Evolutionary conservation across 1,140 invertebrate genomes (phyloP), one percentile per base, ranked within the genome.

Genomic region (Cylas formicarius): DNA sequence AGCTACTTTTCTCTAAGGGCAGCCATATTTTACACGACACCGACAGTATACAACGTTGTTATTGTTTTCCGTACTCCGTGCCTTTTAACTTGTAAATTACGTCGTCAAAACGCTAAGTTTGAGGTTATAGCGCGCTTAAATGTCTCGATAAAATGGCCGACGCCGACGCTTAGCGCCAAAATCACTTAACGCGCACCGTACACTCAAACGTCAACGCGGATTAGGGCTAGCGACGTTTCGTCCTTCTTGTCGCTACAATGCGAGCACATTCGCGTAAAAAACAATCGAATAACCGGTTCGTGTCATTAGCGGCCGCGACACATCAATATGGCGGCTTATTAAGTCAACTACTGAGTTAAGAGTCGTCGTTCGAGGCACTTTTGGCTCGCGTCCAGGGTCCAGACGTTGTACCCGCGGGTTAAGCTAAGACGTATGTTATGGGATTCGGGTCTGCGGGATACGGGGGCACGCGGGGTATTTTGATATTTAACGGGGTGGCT

Each of bases 371-470:
- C 22, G 29, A 27, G 20, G 27, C 27, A 38, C 9, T 21, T 44
- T 21, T 44, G 42, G 42, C 42, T 36, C 22, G 10, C 4, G 26
- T 44, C 42, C 42, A 44, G 42, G 20, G 31, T 34, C 31, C 40
- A 17, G 24, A 45, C 11, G n/a, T n/a, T 39, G 9, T 1, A 20
- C 24, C 7, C 9, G 11, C 24, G 20, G 28, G 7, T 33, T 18
- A 22, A 48, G 22, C 19, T 28, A 14, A 10, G 45, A 40, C 37
- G 17, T 34, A 42, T 32, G 14, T 40, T 40, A 37, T 8, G n/a
- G n/a, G 13, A 34, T n/a, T n/a, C n/a, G n/a, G n/a, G n/a, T n/a
- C n/a, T n/a, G n/a, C n/a, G n/a, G n/a, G n/a, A n/a, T n/a, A n/a
- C n/a, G n/a, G n/a, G n/a, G n/a, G n/a, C n/a, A n/a, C n/a, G n/a